A percentile compares a stretch with the other conserved stretches of the same genome.
Evolutionary conservation across 2,113 vertebrate species (phyloP).

Genomic region (Toxostoma redivivum): DNA sequence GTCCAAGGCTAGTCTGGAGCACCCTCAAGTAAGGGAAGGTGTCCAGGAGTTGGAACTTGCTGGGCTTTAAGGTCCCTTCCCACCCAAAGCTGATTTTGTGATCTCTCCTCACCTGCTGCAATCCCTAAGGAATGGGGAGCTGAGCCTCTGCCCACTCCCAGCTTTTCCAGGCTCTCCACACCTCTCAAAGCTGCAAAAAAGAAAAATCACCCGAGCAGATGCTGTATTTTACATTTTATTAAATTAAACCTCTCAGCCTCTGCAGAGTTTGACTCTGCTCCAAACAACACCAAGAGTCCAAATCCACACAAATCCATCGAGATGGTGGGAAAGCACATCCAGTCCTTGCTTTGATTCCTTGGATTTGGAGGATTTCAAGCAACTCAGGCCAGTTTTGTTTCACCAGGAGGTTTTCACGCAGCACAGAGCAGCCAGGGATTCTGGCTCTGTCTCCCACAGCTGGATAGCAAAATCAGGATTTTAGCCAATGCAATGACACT

Average conservation of each 20-base stretch:
- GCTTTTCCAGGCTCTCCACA: neutral
- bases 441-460: neutral
- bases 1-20: accelerated
- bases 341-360: neutral
- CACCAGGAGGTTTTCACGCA: neutral
- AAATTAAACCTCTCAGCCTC: neutral
- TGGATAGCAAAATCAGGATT: neutral
- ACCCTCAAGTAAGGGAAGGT: accelerated
- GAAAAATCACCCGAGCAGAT: neutral
- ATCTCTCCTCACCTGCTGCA: neutral
- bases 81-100: neutral
- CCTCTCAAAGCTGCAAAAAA: neutral
- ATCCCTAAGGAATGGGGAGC: accelerated
- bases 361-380: neutral
- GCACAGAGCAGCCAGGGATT: neutral
- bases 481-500: neutral
- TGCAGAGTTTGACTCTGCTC: neutral
- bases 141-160: neutral
- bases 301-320: neutral
- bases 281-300: neutral
- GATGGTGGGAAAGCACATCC: accelerated
- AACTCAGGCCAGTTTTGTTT: neutral
- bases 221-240: neutral
- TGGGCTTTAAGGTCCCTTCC: neutral
- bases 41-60: neutral